Conservation (phyloP, 2,113 vertebrate genomes). For the Rhea americana region DNA sequence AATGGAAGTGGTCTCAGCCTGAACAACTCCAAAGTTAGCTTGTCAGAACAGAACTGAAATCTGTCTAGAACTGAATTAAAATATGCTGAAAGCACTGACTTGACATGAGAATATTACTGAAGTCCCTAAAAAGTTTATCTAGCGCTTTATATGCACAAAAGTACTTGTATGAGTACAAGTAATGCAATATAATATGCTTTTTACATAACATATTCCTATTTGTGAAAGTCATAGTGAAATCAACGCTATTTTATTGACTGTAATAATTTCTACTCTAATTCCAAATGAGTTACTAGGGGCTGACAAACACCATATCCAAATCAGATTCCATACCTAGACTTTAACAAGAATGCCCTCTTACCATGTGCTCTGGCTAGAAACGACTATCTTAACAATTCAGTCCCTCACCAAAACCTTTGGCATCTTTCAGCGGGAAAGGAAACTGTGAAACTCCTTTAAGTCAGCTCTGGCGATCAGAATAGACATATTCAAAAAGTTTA, state of each 20-base stretch:
- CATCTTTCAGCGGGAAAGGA: background rate
- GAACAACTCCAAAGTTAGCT: background rate
- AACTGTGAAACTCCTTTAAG: background rate
- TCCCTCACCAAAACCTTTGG: background rate
- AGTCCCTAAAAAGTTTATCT: background rate
- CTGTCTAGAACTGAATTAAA: background rate
- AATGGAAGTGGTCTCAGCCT: background rate
- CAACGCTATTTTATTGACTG: background rate
- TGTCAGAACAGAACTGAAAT: background rate
- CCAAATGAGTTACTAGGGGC: background rate
- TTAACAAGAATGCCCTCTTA: background rate
- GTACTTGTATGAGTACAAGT: background rate
- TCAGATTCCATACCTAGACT: background rate
- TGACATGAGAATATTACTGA: background rate
- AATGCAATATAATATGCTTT: background rate
- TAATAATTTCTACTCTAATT: background rate
- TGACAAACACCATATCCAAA: background rate
- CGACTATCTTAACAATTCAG: background rate
- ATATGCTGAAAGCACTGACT: background rate
- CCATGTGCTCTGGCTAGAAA: background rate
- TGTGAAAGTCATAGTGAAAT: background rate
- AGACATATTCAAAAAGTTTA: background rate
- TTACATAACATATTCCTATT: background rate
- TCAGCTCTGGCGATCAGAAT: background rate
- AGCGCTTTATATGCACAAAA: background rate